These are phyloP conservation scores for Chrysochloris asiatica DNA, from an alignment of 2,113 vertebrate species.

Conservation along the genomic window DNA sequence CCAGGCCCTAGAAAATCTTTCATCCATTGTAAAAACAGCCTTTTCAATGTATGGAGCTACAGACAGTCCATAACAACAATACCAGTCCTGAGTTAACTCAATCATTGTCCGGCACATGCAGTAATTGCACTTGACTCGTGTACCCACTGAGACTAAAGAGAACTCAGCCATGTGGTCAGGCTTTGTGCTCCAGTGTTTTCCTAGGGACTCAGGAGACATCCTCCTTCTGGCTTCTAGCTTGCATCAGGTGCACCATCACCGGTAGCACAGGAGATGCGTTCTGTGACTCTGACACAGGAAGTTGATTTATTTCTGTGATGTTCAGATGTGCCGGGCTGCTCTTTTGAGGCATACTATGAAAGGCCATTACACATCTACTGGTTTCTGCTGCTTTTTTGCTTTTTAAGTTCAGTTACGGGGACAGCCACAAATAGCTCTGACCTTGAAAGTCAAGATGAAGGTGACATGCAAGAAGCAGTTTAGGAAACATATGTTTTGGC, in stretches of 20 bases:
- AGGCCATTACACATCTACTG: conserved; percentile 57
- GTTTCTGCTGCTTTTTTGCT: conserved; percentile 56
- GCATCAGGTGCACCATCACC: conserved; percentile 15
- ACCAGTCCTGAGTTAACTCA: conserved; percentile 41
- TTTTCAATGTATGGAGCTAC: neutral
- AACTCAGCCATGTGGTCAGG: conserved; percentile 14
- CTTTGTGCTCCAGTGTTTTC: conserved; percentile 54
- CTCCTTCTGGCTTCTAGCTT: neutral
- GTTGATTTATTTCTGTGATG: conserved; percentile 57
- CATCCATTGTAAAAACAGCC: conserved; percentile 37
- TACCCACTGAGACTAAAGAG: neutral
- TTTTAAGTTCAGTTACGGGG: conserved; percentile 72
- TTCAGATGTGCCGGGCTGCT: conserved; percentile 62
- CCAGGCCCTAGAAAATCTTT: neutral
- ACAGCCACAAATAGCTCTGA: conserved; percentile 79
- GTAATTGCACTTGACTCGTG: conserved; percentile 48
- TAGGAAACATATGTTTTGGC: conserved; percentile 66
- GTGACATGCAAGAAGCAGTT: conserved; percentile 69
- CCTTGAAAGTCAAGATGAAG: conserved; percentile 76
- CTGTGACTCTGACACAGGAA: conserved; percentile 38
- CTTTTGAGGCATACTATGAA: conserved; percentile 44
- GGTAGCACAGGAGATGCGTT: conserved; percentile 40
- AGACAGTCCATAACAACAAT: conserved; percentile 28
- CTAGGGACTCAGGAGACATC: conserved; percentile 42
- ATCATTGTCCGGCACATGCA: conserved; percentile 1